These are phyloP conservation scores for Ictalurus furcatus DNA, from an alignment of 2,113 vertebrate genomes.

Conservation along the genomic window DNA sequence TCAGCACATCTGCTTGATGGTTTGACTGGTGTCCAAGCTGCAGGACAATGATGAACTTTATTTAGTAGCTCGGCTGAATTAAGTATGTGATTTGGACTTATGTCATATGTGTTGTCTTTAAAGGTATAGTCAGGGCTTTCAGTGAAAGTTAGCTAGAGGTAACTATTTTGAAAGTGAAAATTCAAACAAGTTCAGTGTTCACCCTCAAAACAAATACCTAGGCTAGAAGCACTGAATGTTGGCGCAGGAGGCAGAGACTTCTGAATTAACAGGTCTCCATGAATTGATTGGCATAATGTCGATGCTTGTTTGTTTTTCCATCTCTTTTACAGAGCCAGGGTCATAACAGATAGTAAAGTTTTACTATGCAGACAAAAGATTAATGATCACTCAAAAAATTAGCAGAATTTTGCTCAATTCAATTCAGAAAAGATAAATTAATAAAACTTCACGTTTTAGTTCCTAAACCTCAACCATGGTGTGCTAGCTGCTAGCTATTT, in stretches of 20 bases:
- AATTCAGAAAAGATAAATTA: neutral
- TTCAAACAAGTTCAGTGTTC: neutral
- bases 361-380: neutral
- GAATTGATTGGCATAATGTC: neutral
- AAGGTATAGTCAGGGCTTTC: neutral
- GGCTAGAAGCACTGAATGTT: neutral
- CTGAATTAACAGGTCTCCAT: neutral
- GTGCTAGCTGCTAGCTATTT: neutral
- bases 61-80: neutral
- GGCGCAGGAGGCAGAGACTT: neutral
- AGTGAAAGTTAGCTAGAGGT: neutral
- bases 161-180: neutral
- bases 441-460: neutral
- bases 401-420: neutral
- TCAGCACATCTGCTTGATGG: constrained; percentile 37
- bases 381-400: neutral
- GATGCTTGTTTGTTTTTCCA: neutral
- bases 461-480: neutral
- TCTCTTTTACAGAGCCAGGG: neutral
- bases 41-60: constrained; percentile 38
- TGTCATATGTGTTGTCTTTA: neutral
- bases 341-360: neutral
- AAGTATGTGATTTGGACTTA: constrained; percentile 30
- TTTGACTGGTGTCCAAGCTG: constrained; percentile 23
- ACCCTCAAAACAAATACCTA: neutral